Base-by-base conservation (phyloP, 2,113 vertebrate genomes). In the Cololabis saira region DNA sequence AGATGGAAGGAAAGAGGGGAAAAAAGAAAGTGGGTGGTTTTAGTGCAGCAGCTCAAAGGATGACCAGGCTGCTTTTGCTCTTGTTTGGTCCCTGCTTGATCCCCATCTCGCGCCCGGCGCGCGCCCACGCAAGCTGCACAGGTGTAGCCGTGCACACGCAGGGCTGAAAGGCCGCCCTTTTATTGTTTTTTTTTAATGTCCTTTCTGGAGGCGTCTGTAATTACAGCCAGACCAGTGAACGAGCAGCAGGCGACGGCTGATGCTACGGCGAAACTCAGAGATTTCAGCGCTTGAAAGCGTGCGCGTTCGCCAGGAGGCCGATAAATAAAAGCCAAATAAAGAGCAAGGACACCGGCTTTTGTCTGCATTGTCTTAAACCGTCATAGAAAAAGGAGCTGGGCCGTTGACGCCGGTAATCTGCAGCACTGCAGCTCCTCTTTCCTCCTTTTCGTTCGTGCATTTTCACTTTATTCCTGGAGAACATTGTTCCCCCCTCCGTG, bases 171-270 rank as follows among this genome's bases (percentile, higher is more conserved):
- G 66, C 47, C 74, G 18, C 47, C 44, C 61, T 73, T 56, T 69
- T 82, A 64, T 61, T 57, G 69, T 57, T 59, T 81, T 83, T 85
- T 27, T 27, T 27, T 27, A 27, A 27, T 73, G 64, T 90, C 67
- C 73, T 78, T 22, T 59, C 48, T 75, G 82, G 63, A 74, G 70
- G 63, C 15, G n/a, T 64, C 78, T 82, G 63, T 87, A 84, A 86
- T 84, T 86, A 81, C 72, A 80, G 74, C 67, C 30, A 13, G 49
- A 61, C 70, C 58, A 17, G 52, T 48, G 58, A 65, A n/a, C 43
- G 55, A 67, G 47, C 77, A 61, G 54, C 76, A 47, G 68, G 62
- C 47, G 49, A 60, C 58, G 41, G 71, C 69, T 78, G 70, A 78
- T 76, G 82, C 59, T 50, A 62, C 12, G 0, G 64, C 73, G 54